Evolutionary conservation across 2,113 vertebrate genomes (phyloP), one percentile per base, ranked within the genome.

Genomic region (Noturus placidus): DNA sequence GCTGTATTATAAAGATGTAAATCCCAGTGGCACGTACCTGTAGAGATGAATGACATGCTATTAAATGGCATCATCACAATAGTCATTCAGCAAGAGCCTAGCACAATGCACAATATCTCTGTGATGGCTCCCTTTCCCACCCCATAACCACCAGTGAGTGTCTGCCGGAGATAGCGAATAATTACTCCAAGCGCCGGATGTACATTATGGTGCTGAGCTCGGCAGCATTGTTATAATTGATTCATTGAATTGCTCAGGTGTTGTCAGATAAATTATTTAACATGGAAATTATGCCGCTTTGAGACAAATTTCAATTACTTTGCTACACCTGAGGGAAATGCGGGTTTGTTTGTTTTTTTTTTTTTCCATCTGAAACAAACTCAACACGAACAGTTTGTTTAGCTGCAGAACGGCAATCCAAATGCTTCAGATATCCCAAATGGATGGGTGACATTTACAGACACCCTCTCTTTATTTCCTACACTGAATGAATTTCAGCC

Each of bases 201-300:
- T 85, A 85, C 52, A 56, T 85, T 85, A 74, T 63, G 85, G 76
- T 70, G 86, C 86, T 84, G 80, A 87, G 86, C 83, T 88, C 19
- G 74, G 80, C 84, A 61, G 84, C 67, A 82, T 79, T 87, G 85
- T 87, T 87, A 85, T 85, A 88, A 89, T 85, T 67, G 87, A 90
- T 84, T 88, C 83, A 87, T 85, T 70, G 83, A 84, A 85, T 87
- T 83, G 88, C 88, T 88, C 89, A 87, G 87, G 85, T 91, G 87
- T 88, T 90, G 88, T 88, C 85, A 80, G 88, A 86, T 89, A 57
- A 89, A 86, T 87, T 86, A 87, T 90, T 91, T 88, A 84, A 90
- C 88, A 90, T 88, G 88, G 88, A 87, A 90, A 91, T 89, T 77
- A 69, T 86, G 78, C 86, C 8, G 83, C 79, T 91, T 88, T 88